Base-by-base conservation (phyloP, 2,113 vertebrate genomes). In the Petromus typicus region DNA sequence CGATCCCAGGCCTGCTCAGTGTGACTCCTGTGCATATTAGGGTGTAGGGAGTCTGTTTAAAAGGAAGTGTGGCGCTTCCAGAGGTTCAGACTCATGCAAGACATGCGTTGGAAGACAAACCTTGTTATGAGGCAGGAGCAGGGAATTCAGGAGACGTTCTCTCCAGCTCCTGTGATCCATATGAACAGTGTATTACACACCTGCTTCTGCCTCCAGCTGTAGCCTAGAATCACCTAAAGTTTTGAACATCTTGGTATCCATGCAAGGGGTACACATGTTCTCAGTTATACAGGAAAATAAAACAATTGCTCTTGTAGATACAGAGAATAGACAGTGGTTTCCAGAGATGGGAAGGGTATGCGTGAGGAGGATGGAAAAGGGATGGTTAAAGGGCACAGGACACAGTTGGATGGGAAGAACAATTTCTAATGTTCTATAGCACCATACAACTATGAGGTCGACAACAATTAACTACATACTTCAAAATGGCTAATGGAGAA, bases 101-200 rank as follows among this genome's bases (percentile, higher is more conserved):
- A 76, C 0, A 1, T 0, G 48, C 32, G 18, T 45, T 0, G 27
- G 66, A 51, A 69, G 71, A 40, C n/a, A 34, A 25, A 61, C 23
- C 73, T 30, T 32, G 30, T 37, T 10, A 11, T 1, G 0, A 48
- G 4, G 17, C 0, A 6, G 10, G 48, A 48, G 34, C 2, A 4
- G 4, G 57, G 59, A 30, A 63, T 81, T 69, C 27, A 2, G 27
- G 37, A 51, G n/a, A 12, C 0, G 2, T 32, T 27, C 16, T 14
- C 66, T 40, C 75, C 5, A 27, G 88, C 61, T 13, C 18, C 37
- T 20, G 43, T 17, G 23, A 75, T 1, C 3, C 16, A 61, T n/a
- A 20, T 9, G 7, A 32, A 59, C 17, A 5, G 0, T 0, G 5
- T 9, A 6, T 13, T 25, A 64, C 27, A 16, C 14, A 30, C 1